Percentiles rank a stretch among this genome's conserved stretches.
phyloP scores from a whole-genome alignment of 2,888 invertebrate species.

The Athetis lepigone region DNA sequence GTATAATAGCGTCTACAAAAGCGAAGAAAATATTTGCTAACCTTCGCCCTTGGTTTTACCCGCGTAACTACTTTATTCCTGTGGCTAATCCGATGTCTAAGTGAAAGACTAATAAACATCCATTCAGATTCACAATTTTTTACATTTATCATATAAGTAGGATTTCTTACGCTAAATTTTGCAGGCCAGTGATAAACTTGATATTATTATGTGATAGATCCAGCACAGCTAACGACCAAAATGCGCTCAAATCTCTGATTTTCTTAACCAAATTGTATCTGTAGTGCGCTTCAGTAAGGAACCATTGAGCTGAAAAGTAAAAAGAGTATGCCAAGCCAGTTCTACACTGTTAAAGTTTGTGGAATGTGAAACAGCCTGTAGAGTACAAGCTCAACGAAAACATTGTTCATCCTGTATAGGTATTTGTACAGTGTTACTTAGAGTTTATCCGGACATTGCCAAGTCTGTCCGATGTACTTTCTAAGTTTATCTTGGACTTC shows the following conservation, averaged over 20 bases:
- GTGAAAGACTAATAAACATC: too few relatives aligned
- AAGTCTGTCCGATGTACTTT: too few relatives aligned
- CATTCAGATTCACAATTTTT: too few relatives aligned
- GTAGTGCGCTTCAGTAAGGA: slow-evolving; percentile 91
- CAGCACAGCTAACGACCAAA: slow-evolving; percentile 92
- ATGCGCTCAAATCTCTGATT: slow-evolving; percentile 88
- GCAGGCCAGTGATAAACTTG: slow-evolving; percentile 88
- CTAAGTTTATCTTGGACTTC: too few relatives aligned
- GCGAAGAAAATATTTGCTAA: too few relatives aligned
- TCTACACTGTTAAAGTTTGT: slow-evolving; percentile 23
- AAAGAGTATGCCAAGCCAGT: slow-evolving; percentile 45
- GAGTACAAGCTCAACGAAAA: slow-evolving; percentile 13
- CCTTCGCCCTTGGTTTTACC: too few relatives aligned
- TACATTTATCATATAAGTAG: too few relatives aligned
- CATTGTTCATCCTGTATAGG: slow-evolving; percentile 17
- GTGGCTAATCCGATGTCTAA: too few relatives aligned
- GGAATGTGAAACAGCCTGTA: slow-evolving; percentile 29
- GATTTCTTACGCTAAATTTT: slow-evolving; percentile 88
- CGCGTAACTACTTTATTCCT: too few relatives aligned
- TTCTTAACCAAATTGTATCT: slow-evolving; percentile 89
- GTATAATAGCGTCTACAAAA: too few relatives aligned
- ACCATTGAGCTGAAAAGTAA: slow-evolving; percentile 88
- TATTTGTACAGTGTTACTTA: slow-evolving; percentile 2
- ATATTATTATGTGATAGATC: slow-evolving; percentile 92
- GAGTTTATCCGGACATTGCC: too few relatives aligned